Base-by-base conservation (phyloP, 1,140 invertebrate genomes). In the Macrosteles quadrilineatus region DNA sequence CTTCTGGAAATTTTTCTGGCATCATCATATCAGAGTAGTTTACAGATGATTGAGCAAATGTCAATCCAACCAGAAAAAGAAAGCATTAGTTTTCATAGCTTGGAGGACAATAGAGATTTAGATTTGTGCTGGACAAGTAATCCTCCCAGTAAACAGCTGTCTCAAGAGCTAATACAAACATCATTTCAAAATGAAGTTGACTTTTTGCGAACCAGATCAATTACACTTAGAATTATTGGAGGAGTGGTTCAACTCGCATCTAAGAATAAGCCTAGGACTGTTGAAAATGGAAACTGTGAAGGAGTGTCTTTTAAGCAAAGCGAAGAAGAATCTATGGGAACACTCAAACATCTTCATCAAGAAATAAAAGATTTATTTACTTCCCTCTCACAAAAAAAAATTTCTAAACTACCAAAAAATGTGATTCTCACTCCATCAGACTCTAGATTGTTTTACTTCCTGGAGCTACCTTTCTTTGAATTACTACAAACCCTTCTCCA, bases 1-100 rank as follows among this genome's bases (percentile, higher is more conserved):
- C 80, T 96, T 29, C 81, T 95, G 30, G 91, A 92, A 78, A 80
- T 96, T 69, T 85, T 92, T 31, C 80, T 85, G 73, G 78, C 84
- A 62, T 78, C 80, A 31, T 79, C 78, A 68, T 80, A 73, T 67
- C 31, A 57, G 53, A 47, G 29, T 14, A 71, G 68, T 79, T 81
- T 73, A 77, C 80, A 72, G 80, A 72, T 75, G 69, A 73, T 11
- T 19, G 74, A 75, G 47, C 73, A 73, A 62, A 85, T 88, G 84
- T 83, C 86, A 50, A 82, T 88, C 62, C 82, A 85, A 75, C 83
- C 84, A 0, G 81, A 81, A 3, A 82, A 85, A 73, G 85, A 87
- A 77, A 78, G 81, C 23, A 82, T 82, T 29, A 75, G 80, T 63
- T 85, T 82, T 81, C 77, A 82, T 59, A 75, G 81, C 57, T 74